Evolutionary conservation across 2,797 vertebrate genomes (phyloP).

Genomic region (Falco naumanni): DNA sequence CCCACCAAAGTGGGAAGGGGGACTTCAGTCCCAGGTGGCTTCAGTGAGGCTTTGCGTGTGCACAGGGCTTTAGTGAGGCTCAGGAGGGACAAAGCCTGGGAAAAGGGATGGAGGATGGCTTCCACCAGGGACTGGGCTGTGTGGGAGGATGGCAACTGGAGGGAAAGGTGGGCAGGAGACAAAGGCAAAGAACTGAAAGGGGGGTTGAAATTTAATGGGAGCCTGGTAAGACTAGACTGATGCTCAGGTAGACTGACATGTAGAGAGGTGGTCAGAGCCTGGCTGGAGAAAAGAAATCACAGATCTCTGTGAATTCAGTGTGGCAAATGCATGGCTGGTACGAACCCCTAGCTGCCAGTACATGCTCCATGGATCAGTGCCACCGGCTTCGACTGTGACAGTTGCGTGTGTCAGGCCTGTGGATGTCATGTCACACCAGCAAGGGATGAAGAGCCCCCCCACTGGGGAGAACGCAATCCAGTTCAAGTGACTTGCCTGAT

Average conservation of each 20-base stretch:
- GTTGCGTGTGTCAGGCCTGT: background rate
- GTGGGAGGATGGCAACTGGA: rapidly evolving
- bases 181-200: background rate
- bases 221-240: background rate
- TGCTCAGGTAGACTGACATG: background rate
- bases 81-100: background rate
- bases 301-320: background rate
- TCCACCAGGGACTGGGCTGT: background rate
- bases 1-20: rapidly evolving
- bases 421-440: background rate
- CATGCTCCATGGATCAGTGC: background rate
- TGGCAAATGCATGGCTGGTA: background rate
- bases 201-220: background rate
- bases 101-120: background rate
- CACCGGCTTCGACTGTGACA: background rate
- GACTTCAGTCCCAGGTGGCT: background rate
- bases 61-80: background rate
- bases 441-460: background rate
- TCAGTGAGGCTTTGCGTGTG: rapidly evolving
- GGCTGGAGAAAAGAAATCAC: background rate
- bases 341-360: background rate
- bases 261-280: background rate
- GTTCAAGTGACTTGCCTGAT: background rate
- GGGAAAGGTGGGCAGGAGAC: background rate
- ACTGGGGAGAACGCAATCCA: background rate